Percentiles rank a stretch among this genome's conserved stretches.
Evolutionary conservation across 2,888 invertebrate genomes (phyloP).

Genomic region (Tanytarsus gracilentus): DNA sequence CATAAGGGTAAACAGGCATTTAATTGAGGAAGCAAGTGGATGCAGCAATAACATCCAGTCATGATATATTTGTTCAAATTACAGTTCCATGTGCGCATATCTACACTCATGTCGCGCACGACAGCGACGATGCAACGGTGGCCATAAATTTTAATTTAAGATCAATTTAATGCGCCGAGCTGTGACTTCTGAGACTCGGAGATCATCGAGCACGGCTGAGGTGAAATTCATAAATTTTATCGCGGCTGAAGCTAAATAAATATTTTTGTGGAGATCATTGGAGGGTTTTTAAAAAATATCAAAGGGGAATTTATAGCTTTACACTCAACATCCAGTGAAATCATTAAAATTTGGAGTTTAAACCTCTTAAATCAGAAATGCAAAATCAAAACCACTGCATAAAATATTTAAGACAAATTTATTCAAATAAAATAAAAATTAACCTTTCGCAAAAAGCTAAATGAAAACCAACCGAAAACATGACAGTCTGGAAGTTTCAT

Average conservation of each 20-base stretch:
- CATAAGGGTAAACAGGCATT: constrained; percentile 9
- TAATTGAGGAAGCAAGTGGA: constrained; percentile 15
- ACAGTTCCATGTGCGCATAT: not conserved
- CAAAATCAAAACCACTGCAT: too few relatives aligned
- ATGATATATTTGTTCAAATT: constrained; percentile 6
- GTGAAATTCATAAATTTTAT: not conserved
- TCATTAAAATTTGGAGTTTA: too few relatives aligned
- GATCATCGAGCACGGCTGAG: not conserved
- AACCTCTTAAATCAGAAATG: too few relatives aligned
- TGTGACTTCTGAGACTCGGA: not conserved
- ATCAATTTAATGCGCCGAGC: not conserved
- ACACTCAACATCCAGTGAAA: too few relatives aligned
- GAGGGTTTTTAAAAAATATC: too few relatives aligned
- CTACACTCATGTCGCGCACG: not conserved
- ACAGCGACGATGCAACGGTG: not conserved
- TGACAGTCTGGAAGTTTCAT: too few relatives aligned
- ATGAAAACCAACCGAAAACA: too few relatives aligned
- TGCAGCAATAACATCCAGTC: not conserved
- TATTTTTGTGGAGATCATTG: too few relatives aligned
- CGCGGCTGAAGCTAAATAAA: not conserved
- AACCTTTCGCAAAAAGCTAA: too few relatives aligned
- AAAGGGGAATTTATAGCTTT: too few relatives aligned
- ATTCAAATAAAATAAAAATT: too few relatives aligned
- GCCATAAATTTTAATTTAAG: constrained; percentile 3
- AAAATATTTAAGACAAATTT: too few relatives aligned